Evolutionary conservation across 1,140 invertebrate species (phyloP).

Genomic region (Goniozus legneri): DNA sequence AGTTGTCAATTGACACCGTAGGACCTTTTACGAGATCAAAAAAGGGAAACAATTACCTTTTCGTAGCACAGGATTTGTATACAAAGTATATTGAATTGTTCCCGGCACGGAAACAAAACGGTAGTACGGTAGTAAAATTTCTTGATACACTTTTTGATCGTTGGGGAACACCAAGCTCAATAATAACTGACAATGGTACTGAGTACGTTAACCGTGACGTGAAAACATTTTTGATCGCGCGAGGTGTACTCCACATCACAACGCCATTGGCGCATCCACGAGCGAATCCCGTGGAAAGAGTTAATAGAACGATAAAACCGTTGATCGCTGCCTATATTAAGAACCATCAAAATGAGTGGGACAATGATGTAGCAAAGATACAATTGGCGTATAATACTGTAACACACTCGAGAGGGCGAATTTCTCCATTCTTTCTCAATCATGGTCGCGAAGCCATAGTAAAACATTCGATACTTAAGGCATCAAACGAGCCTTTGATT

Average conservation of each 20-base stretch:
- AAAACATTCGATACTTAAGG: no score
- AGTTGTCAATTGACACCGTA: no score
- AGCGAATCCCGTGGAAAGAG: no score
- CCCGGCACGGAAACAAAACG: slow-evolving; percentile 1
- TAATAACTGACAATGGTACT: no score
- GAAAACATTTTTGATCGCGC: slow-evolving; percentile 1
- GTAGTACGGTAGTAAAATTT: slow-evolving; percentile 1
- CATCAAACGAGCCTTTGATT: no score
- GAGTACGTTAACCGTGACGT: slow-evolving; percentile 19
- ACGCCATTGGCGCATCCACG: slow-evolving; percentile 8
- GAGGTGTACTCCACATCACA: slow-evolving; percentile 3
- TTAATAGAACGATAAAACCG: no score
- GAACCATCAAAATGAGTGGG: slow-evolving; percentile 5
- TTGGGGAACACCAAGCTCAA: no score
- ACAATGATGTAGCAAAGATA: slow-evolving; percentile 7
- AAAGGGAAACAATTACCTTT: no score
- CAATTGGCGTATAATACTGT: slow-evolving; percentile 16
- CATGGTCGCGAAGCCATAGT: slow-evolving; percentile 9
- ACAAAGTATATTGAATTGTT: slow-evolving; percentile 15
- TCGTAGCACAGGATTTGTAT: slow-evolving; percentile 11
- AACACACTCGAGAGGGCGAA: slow-evolving; percentile 8
- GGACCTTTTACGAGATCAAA: no score
- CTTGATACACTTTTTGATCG: slow-evolving; percentile 11
- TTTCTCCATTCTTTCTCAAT: slow-evolving; percentile 12
- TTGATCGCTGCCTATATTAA: neutral